Evolutionary conservation across 1,140 invertebrate species (phyloP).

Genomic region (Drosophila baimaii): DNA sequence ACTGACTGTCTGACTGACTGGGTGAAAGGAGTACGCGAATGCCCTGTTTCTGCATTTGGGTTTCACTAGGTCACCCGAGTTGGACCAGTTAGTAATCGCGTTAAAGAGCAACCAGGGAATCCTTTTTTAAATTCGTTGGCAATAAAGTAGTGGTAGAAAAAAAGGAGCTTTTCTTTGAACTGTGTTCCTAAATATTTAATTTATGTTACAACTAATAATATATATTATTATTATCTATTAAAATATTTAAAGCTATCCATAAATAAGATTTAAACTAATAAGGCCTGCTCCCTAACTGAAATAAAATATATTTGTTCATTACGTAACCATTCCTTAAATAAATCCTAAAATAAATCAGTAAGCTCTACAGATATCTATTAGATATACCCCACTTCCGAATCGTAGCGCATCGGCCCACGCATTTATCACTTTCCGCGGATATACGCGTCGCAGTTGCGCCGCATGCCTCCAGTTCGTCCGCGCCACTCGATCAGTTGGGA

Average conservation of each 20-base stretch:
- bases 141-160: background rate
- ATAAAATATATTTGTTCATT: too few relatives aligned
- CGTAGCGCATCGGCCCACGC: constrained; percentile 54
- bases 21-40: background rate
- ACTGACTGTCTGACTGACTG: background rate
- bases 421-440: constrained; percentile 55
- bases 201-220: too few relatives aligned
- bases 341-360: background rate
- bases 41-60: background rate
- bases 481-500: constrained; percentile 42
- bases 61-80: background rate
- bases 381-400: background rate
- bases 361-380: too few relatives aligned
- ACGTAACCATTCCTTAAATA: too few relatives aligned
- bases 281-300: too few relatives aligned
- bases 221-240: too few relatives aligned
- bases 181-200: too few relatives aligned
- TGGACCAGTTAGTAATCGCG: background rate
- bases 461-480: constrained; percentile 53
- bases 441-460: constrained; percentile 53
- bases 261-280: too few relatives aligned
- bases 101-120: too few relatives aligned
- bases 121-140: too few relatives aligned
- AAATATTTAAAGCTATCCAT: too few relatives aligned
- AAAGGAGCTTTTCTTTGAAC: background rate